These are phyloP conservation scores for Drosophila eohydei DNA, from an alignment of 2,888 invertebrate genomes.

Conservation along the genomic window DNA sequence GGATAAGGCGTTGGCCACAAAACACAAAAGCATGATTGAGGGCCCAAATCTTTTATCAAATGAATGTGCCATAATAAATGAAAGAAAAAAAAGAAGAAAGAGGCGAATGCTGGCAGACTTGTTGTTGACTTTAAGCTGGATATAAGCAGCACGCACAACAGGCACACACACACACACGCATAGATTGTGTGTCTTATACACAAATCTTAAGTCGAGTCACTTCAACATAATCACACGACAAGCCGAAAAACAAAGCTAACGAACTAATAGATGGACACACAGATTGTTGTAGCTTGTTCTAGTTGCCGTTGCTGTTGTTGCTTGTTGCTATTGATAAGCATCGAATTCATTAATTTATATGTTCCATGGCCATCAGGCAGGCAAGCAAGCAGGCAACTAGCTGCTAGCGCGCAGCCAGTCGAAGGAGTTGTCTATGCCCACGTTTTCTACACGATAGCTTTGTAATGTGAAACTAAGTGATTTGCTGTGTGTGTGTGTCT, in stretches of 20 bases:
- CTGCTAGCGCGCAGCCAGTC: conserved; percentile 19
- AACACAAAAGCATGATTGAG: conserved; percentile 77
- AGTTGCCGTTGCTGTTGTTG: conserved; percentile 17
- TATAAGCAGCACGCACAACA: conserved; percentile 52
- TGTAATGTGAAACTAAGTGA: conserved; percentile 82
- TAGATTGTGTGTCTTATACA: conserved; percentile 27
- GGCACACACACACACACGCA: conserved; percentile 22
- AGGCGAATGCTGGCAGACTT: conserved; percentile 30
- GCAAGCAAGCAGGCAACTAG: conserved; percentile 3
- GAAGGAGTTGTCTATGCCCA: conserved; percentile 58
- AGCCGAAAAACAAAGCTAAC: conserved; percentile 71
- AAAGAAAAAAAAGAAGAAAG: conserved; percentile 19
- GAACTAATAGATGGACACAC: conserved; percentile 66
- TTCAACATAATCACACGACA: conserved; percentile 74
- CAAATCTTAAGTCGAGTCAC: conserved; percentile 74
- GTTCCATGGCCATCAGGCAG: conserved; percentile 60
- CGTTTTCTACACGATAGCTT: conserved; percentile 63
- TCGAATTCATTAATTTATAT: conserved; percentile 82
- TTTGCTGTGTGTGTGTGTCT: conserved; percentile 50
- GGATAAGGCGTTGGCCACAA: conserved; percentile 40
- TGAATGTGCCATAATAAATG: conserved; percentile 73
- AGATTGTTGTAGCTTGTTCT: conserved; percentile 24
- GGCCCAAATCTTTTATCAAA: conserved; percentile 72
- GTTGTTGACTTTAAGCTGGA: conserved; percentile 71
- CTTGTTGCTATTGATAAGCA: conserved; percentile 74